Base-by-base conservation (phyloP, 2,888 invertebrate species). In the Eretmocerus hayati region DNA sequence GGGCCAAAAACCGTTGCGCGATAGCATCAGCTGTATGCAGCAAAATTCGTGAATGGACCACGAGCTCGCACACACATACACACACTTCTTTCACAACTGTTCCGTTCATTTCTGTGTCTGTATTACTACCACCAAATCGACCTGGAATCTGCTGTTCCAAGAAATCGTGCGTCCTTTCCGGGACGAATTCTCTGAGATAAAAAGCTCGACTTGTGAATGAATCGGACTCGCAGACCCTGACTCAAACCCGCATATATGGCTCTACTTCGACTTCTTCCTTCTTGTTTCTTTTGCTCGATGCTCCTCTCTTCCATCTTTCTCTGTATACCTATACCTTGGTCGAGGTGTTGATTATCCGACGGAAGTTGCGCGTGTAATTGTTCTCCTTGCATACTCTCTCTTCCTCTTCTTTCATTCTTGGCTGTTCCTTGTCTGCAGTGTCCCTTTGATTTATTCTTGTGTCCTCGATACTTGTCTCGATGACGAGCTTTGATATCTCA, bases 111-210 rank as follows among this genome's bases (percentile, higher is more conserved):
- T n/a, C n/a, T n/a, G n/a, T n/a, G n/a, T n/a, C n/a, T n/a, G n/a
- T n/a, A n/a, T n/a, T n/a, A n/a, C n/a, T n/a, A n/a, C n/a, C n/a
- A n/a, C n/a, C n/a, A n/a, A n/a, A n/a, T n/a, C n/a, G n/a, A n/a
- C n/a, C n/a, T n/a, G n/a, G n/a, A n/a, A n/a, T n/a, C n/a, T n/a
- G n/a, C n/a, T n/a, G 63, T 70, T 69, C 71, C 66, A 49, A 71
- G 71, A 71, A 71, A 70, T 67, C 64, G 58, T 58, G 65, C 69
- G 66, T 67, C 67, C 69, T 70, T 71, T 71, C 70, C 71, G 69
- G 69, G 70, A 70, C 66, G 64, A 69, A 71, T 70, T 69, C 69
- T 66, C 56, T 69, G 69, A 69, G 68, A 67, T 68, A 70, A 66
- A 62, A 65, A 63, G 62, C 64, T 58, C 5, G 26, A 39, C 33